Percentiles rank a stretch among this genome's conserved stretches.
These are phyloP conservation scores for Petrolisthes cinctipes DNA, from an alignment of 2,888 invertebrate species.

Conservation along the genomic window DNA sequence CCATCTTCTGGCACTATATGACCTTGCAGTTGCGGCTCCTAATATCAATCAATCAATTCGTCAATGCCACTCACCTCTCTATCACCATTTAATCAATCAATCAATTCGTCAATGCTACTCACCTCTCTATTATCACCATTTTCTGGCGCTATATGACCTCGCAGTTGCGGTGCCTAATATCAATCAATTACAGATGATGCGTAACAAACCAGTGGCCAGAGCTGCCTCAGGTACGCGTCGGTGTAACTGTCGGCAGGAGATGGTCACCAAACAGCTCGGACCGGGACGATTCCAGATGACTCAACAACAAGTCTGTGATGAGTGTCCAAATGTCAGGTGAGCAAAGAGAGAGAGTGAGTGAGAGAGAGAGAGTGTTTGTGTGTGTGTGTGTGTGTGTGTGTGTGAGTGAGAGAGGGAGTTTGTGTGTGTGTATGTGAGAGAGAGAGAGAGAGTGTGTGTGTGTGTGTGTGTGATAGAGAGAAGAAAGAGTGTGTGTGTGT, in stretches of 20 bases:
- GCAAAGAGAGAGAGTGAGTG: slow-evolving; percentile 58
- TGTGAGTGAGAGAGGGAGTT: not conserved
- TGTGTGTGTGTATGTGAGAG: no score
- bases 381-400: not conserved
- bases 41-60: no score
- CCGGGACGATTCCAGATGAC: slow-evolving; percentile 99
- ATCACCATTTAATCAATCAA: no score
- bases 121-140: no score
- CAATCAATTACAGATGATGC: no score
- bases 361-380: not conserved
- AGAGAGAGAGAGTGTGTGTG: no score
- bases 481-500: not conserved
- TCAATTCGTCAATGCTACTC: no score
- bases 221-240: slow-evolving; percentile 93
- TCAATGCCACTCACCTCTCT: no score
- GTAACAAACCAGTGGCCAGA: slow-evolving; percentile 96
- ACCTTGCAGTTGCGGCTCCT: no score
- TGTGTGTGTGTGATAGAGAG: not conserved
- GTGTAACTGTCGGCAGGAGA: slow-evolving; percentile 98
- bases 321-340: slow-evolving; percentile 96
- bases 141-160: no score
- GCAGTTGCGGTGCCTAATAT: no score
- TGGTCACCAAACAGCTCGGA: slow-evolving; percentile 96
- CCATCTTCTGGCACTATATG: no score
- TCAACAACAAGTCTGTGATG: slow-evolving; percentile 96